Base-by-base conservation (phyloP, 2,888 invertebrate species). In the Trichopoda pennipes region DNA sequence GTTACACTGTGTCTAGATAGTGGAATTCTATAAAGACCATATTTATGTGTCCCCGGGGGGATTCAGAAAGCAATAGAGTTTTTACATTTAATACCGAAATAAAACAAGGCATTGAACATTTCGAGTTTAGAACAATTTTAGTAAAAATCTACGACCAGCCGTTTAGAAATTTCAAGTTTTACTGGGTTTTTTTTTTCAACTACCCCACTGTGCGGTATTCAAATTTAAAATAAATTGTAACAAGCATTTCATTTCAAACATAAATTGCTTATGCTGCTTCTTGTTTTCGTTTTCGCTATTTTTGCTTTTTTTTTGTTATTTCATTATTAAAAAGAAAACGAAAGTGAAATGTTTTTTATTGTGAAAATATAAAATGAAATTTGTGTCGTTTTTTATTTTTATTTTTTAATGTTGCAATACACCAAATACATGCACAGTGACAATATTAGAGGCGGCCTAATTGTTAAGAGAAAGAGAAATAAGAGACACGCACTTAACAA, bases 271-370 rank as follows among this genome's bases (percentile, higher is more conserved):
- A 68, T 32, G 58, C 42, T 68, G 47, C 69, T 49, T 58, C n/a
- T 66, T 61, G n/a, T 68, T 68, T 68, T 19, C 9, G 55, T 44
- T 63, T 28, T 38, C n/a, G n/a, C n/a, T n/a, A n/a, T n/a, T n/a
- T 6, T 28, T 28, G 3, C 3, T 2, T 4, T 28, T 28, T 28
- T 28, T 28, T 28, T 28, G 4, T 28, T 28, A 28, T 28, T 77
- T 55, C 19, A n/a, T 35, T 44, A 16, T 55, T 81, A 44, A 68
- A 79, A 76, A 79, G 79, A 82, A 82, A 82, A 79, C 72, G 82
- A 82, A 82, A 79, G 84, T 81, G 83, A 83, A 83, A 76, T 73
- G 79, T 70, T 66, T 66, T 58, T 69, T 42, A 63, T 60, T 79
- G 55, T 38, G 47, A 53, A 49, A 75, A 81, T 75, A 78, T 74